Evolutionary conservation across 2,888 invertebrate genomes (phyloP), one percentile per base, ranked within the genome.

Genomic region (Strigamia transsilvanica): DNA sequence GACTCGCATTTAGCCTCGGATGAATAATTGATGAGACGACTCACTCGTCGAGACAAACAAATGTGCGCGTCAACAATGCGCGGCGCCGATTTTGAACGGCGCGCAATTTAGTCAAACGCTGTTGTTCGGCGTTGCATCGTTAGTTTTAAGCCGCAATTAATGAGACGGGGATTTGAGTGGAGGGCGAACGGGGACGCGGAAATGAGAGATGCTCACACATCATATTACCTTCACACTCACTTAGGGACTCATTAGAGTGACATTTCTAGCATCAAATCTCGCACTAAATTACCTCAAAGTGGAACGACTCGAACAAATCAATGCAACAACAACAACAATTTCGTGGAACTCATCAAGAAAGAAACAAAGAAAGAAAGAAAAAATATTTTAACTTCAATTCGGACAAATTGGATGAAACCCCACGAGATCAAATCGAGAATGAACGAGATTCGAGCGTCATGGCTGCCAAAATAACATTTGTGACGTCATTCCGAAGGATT

Each of bases 71-170:
- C 56, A 56, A 56, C 21, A 56, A 15, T 18, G 21, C 4, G 9
- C 5, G 18, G 21, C n/a, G 9, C 21, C 56, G 51, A 18, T n/a
- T 18, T 38, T 38, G 38, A 56, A 56, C 56, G 18, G 18, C 56
- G 7, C 13, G 10, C 56, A 56, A 56, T 56, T 56, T 56, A 1
- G 6, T 56, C 56, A 18, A 56, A 56, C 27, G 27, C 27, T 27
- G 27, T 27, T 27, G 27, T 27, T 56, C 56, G n/a, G n/a, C n/a
- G n/a, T 56, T 21, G 21, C n/a, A n/a, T 56, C 56, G 9, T 56
- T 56, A 56, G 56, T 56, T 56, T 56, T 56, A 56, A 56, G 56
- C 56, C 56, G n/a, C 56, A 56, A 56, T 56, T 56, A 56, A 18
- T 10, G 56, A 56, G 56, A 56, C 56, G 15, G 13, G 13, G 46